Evolutionary conservation across 92 coral and sea anemone species (phyloP).

Genomic region (Epizoanthus scotinus): DNA sequence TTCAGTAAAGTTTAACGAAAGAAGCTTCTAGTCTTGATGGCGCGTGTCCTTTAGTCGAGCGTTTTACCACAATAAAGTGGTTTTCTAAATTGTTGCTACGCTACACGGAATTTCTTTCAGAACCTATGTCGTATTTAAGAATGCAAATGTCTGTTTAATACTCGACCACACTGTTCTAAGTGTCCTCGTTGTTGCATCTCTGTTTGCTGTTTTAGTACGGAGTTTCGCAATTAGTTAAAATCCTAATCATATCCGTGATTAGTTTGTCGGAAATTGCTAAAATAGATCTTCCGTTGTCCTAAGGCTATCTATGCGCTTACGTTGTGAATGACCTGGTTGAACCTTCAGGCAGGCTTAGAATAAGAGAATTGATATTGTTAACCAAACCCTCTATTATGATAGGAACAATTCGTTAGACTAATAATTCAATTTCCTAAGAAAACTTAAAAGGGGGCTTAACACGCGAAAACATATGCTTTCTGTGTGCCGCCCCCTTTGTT

Average conservation of each 20-base stretch:
- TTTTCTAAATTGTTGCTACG: constrained; percentile 35
- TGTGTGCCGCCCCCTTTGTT: constrained; percentile 28
- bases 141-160: constrained; percentile 16
- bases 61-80: neutral
- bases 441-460: constrained; percentile 11
- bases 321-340: constrained; percentile 5
- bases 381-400: constrained; percentile 30
- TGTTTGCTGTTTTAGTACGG: constrained; percentile 4
- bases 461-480: constrained; percentile 45
- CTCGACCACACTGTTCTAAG: neutral
- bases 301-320: constrained; percentile 33
- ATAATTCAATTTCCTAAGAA: constrained; percentile 37
- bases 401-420: constrained; percentile 32
- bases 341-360: constrained; percentile 26
- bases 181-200: neutral
- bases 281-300: constrained; percentile 23
- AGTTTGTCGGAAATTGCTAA: constrained; percentile 41
- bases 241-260: constrained; percentile 35
- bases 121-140: constrained; percentile 7
- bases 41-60: neutral
- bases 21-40: constrained; percentile 10
- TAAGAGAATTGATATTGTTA: constrained; percentile 37
- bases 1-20: neutral
- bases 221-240: constrained; percentile 21
- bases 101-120: constrained; percentile 14